Conservation (phyloP, 2,797 vertebrate species). For the Cirrhinus mrigala region DNA sequence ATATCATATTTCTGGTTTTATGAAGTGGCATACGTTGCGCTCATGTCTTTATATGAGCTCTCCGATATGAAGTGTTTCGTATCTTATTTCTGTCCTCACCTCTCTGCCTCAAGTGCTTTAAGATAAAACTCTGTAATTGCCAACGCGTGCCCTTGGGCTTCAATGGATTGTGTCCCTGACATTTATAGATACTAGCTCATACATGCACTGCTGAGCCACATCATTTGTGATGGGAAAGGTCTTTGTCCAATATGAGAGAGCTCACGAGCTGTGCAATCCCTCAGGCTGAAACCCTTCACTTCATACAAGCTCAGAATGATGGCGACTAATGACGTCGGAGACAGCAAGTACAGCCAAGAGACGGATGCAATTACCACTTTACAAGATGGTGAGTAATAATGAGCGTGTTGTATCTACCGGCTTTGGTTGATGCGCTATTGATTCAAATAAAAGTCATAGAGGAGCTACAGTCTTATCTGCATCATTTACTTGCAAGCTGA, state of each 20-base stretch:
- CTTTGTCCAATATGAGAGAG: conserved; percentile 55
- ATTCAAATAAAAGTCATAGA: conserved; percentile 57
- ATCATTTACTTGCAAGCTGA: conserved; percentile 25
- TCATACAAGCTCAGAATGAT: conserved; percentile 87
- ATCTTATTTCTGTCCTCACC: conserved; percentile 34
- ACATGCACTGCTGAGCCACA: conserved; percentile 42
- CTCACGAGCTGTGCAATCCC: conserved; percentile 53
- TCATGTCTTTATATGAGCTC: conserved; percentile 27
- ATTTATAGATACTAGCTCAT: conserved; percentile 53
- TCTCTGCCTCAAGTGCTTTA: conserved; percentile 46
- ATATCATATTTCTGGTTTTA: conserved; percentile 16
- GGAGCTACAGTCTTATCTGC: conserved; percentile 39
- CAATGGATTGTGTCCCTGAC: conserved; percentile 44
- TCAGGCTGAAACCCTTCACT: conserved; percentile 84
- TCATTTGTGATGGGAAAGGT: conserved; percentile 49
- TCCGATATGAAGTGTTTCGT: conserved; percentile 38
- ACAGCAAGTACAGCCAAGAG: conserved; percentile 84
- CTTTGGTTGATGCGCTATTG: conserved; percentile 57
- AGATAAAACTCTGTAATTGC: conserved; percentile 49
- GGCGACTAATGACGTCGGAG: conserved; percentile 87
- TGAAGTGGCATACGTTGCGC: conserved; percentile 7
- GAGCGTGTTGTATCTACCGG: conserved; percentile 52
- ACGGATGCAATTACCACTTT: conserved; percentile 84
- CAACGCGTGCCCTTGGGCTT: conserved; percentile 35
- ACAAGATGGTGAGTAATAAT: conserved; percentile 83